Conservation (phyloP, 2,888 invertebrate genomes). For the Lasioglossum figueresi region DNA sequence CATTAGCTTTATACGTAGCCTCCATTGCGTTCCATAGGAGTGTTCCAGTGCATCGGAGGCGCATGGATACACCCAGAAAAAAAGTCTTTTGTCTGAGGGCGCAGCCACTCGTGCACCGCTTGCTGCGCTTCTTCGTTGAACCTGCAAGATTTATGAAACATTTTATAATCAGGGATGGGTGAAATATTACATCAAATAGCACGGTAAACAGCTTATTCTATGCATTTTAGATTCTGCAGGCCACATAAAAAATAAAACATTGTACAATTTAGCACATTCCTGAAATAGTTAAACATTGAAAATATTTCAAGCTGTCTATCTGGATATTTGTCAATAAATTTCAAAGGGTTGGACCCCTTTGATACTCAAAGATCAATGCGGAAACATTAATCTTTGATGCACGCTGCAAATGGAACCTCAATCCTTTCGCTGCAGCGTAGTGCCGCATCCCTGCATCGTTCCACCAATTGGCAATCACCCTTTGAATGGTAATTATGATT, state of each 20-base stretch:
- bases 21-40: background rate
- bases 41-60: background rate
- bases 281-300: background rate
- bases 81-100: conserved; percentile 3
- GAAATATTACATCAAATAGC: background rate
- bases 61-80: background rate
- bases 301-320: background rate
- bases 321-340: background rate
- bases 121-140: background rate
- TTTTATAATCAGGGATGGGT: background rate
- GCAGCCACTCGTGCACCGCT: background rate
- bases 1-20: background rate
- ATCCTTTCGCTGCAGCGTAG: background rate
- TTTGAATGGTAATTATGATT: background rate
- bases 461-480: background rate
- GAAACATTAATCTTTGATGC: background rate
- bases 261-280: too few relatives aligned
- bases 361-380: background rate
- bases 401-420: background rate
- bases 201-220: background rate
- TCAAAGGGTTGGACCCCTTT: background rate
- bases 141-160: background rate
- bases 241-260: background rate
- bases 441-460: background rate
- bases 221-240: background rate